Base-by-base conservation (phyloP, 2,113 vertebrate genomes). In the Chlorodrepanis virens region DNA sequence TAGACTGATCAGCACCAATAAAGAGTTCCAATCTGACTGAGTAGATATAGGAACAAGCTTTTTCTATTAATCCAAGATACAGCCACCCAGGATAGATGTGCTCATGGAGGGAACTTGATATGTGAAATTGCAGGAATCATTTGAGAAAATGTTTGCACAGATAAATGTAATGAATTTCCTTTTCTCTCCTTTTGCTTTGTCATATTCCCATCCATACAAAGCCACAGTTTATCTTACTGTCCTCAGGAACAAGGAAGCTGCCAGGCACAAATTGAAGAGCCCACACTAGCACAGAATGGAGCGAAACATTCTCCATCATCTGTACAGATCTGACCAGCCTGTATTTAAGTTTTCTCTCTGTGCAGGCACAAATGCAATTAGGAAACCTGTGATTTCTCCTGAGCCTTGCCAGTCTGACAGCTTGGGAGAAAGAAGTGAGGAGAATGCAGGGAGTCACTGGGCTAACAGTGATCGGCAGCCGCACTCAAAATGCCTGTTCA, bases 321-420 rank as follows among this genome's bases (percentile, higher is more conserved):
- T 4, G 3, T 88, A 69, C 82, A 83, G 71, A 89, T 83, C 61
- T 82, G 68, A 60, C 83, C 89, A 93, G 87, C 44, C 82, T 89
- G 56, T 81, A n/a, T 91, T 96, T 89, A 81, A 93, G 74, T 74
- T 68, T 96, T 92, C 39, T 76, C 88, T 88, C 80, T 83, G 56
- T 89, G 78, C 80, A 79, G 65, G 85, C 77, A 93, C 87, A 97
- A 95, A 93, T 78, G 88, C 94, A 94, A 89, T 97, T 95, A 94
- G 94, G 83, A 97, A 97, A 97, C 92, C 89, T 96, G 88, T 95
- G 94, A 92, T 96, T 97, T 94, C 89, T 96, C 93, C 90, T 95
- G 83, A 92, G 94, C 82, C 64, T 78, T 96, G 78, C 94, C 94
- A 96, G 80, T 93, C 80, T 95, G 94, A 95, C 91, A 97, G 95